Percentiles rank a stretch among this genome's conserved stretches.
Conservation (phyloP, 2,888 invertebrate species). For the Crossocerus cetratus region DNA sequence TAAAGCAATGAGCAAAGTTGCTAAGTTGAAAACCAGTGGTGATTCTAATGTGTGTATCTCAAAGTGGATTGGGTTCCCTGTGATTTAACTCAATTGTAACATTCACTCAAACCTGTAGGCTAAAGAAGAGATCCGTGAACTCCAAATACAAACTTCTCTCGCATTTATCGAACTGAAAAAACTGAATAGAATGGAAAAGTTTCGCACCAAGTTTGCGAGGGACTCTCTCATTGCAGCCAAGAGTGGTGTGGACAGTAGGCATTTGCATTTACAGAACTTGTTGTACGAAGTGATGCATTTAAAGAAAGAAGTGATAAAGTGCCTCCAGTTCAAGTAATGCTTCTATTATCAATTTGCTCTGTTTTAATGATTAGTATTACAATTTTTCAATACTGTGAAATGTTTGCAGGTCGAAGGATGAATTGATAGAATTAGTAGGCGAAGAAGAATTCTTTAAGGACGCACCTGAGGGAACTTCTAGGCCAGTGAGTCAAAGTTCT, state of each 20-base stretch:
- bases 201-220: constrained; percentile 88
- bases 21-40: constrained; percentile 81
- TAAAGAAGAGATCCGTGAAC: constrained; percentile 82
- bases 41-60: constrained; percentile 78
- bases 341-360: neutral
- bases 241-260: constrained; percentile 92
- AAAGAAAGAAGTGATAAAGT: constrained; percentile 95
- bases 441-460: constrained; percentile 89
- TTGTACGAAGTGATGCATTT: constrained; percentile 96
- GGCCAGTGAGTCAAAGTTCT: constrained; percentile 79
- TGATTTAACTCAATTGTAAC: constrained; percentile 10
- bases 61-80: neutral
- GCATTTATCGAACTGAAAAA: constrained; percentile 91
- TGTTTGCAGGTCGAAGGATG: constrained; percentile 88
- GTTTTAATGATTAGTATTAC: neutral
- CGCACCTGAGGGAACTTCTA: constrained; percentile 85
- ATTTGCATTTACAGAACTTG: constrained; percentile 94
- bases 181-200: constrained; percentile 93
- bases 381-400: constrained; percentile 3
- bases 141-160: constrained; percentile 86
- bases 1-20: constrained; percentile 83
- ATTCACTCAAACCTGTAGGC: constrained; percentile 73
- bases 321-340: constrained; percentile 91
- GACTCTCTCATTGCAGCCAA: constrained; percentile 91
- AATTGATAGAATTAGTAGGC: constrained; percentile 92